Conservation (phyloP, 1,140 invertebrate species). For the Bombus ignitus region DNA sequence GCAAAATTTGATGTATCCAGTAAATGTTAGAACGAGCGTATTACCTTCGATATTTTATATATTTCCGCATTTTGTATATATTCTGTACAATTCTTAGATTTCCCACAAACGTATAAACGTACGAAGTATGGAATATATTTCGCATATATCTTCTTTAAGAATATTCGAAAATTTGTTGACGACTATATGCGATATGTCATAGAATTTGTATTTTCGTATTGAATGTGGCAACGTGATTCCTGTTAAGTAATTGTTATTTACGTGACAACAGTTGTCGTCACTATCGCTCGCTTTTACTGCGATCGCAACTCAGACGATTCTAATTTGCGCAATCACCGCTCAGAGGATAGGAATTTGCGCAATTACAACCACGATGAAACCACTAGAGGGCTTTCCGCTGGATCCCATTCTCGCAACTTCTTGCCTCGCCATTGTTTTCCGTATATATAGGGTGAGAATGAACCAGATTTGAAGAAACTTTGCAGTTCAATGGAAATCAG, state of each 20-base stretch:
- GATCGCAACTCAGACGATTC: conserved; percentile 27
- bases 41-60: too few species aligned
- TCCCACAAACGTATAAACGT: too few species aligned
- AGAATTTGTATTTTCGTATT: neutral
- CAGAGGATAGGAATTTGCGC: conserved; percentile 33
- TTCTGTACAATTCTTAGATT: too few species aligned
- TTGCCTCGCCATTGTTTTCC: neutral
- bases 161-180: too few species aligned
- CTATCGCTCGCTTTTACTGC: neutral
- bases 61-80: too few species aligned
- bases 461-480: neutral
- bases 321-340: conserved; percentile 29
- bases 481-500: too few species aligned
- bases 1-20: too few species aligned
- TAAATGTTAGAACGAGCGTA: too few species aligned
- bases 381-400: conserved; percentile 9
- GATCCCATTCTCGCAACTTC: conserved; percentile 20
- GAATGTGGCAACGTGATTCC: neutral
- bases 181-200: neutral
- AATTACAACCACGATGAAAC: conserved; percentile 24
- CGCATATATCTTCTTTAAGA: too few species aligned
- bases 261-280: conserved; percentile 2
- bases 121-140: too few species aligned
- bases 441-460: neutral
- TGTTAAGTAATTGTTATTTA: conserved; percentile 3